A percentile compares a stretch with the other conserved stretches of the same genome.
phyloP scores from a whole-genome alignment of 1,140 invertebrate genomes.

The Pomacea maculata region DNA sequence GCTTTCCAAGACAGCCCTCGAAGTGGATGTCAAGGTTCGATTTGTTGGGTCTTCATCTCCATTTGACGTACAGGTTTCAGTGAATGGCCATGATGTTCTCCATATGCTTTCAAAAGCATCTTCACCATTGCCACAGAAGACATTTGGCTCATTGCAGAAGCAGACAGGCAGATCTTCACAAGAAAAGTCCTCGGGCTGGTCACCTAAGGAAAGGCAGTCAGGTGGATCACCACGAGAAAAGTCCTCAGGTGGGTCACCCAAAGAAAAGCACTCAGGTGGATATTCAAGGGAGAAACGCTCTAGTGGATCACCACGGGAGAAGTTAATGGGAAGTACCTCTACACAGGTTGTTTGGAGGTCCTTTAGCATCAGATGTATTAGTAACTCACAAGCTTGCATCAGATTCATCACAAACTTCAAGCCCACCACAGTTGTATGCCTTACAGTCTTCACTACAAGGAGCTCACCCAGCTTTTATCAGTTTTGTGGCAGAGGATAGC shows the following conservation, averaged over 20 bases:
- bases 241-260: too few relatives aligned
- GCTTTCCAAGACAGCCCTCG: conserved; percentile 26
- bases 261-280: too few relatives aligned
- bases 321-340: too few relatives aligned
- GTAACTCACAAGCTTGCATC: too few relatives aligned
- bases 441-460: conserved; percentile 30
- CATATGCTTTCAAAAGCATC: conserved; percentile 29
- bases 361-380: too few relatives aligned
- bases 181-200: too few relatives aligned
- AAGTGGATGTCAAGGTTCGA: conserved; percentile 31
- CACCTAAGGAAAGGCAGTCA: background rate
- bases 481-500: conserved; percentile 54
- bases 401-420: too few relatives aligned
- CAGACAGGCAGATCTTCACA: background rate
- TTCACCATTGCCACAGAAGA: conserved; percentile 31
- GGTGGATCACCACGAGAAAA: background rate
- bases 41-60: conserved; percentile 26
- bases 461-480: conserved; percentile 38
- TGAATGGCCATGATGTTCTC: conserved; percentile 31
- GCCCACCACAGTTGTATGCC: too few relatives aligned
- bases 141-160: conserved; percentile 23
- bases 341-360: too few relatives aligned
- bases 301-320: too few relatives aligned
- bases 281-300: too few relatives aligned
- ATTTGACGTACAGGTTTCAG: conserved; percentile 32